A percentile compares a stretch with the other conserved stretches of the same genome.
Evolutionary conservation across 2,113 vertebrate genomes (phyloP).

Genomic region (Heterotis niloticus): DNA sequence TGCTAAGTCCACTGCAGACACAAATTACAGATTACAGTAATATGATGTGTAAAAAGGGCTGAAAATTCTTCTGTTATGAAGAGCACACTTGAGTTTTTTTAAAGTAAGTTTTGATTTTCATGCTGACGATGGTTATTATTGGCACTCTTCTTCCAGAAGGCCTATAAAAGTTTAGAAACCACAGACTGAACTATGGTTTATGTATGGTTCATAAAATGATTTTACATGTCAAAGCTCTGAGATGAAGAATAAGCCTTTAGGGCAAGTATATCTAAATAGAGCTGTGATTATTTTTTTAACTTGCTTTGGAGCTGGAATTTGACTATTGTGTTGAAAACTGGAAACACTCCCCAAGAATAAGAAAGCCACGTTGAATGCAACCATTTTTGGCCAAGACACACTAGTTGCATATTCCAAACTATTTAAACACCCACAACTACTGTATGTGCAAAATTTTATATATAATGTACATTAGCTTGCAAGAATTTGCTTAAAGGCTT

Average conservation of each 20-base stretch:
- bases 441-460: too few relatives aligned
- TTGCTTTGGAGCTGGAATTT: neutral
- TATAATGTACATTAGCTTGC: too few relatives aligned
- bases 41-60: neutral
- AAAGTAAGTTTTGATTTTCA: constrained; percentile 1
- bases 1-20: constrained; percentile 3
- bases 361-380: neutral
- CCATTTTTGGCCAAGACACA: neutral
- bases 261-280: neutral
- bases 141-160: neutral
- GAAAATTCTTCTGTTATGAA: neutral
- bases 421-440: neutral
- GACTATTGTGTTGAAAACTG: neutral
- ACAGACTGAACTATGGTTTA: neutral
- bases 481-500: too few relatives aligned
- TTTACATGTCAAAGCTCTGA: constrained; percentile 17
- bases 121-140: constrained; percentile 10
- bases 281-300: neutral
- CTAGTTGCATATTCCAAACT: neutral
- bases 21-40: constrained; percentile 24
- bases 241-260: neutral
- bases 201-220: neutral
- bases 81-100: neutral
- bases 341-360: neutral
- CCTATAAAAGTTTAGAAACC: constrained; percentile 24